Base-by-base conservation (phyloP, 64 coral and sea anemone species). In the Anthopleura sola region DNA sequence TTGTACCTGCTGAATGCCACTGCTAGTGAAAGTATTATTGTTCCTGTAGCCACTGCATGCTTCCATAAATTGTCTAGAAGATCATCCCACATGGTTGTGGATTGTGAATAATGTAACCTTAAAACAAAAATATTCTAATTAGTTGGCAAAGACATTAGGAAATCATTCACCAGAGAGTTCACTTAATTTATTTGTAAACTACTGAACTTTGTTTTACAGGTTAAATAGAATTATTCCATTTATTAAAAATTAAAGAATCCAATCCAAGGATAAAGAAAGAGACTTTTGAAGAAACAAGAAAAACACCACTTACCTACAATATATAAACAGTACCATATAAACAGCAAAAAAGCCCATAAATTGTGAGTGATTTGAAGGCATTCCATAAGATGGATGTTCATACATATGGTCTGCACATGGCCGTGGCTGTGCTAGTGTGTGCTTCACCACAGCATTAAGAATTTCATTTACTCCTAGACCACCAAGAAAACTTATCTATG, bases 21-120 rank as follows among this genome's bases (percentile, higher is more conserved):
- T 44, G 87, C 69, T 75, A 90, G 48, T 34, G 97, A 78, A 38
- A 84, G 38, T 37, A 90, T 49, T 46, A 95, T 36, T 23, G 93
- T 86, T 39, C 93, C 97, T 29, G 92, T 32, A 68, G 93, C 90
- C 64, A 94, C 79, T 23, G 80, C 78, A 90, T 99, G 92, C 85
- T 92, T 94, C 97, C 97, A 99, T 68, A 99, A 47, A 82, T 99
- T 99, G 39, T 99, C 97, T 88, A 99, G 88, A 78, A 99, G 78
- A 78, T 99, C 93, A 88, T 94, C 93, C 90, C 92, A 99, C 49
- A 92, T 86, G 23, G 97, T 95, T 19, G 97, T 96, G 84, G 94
- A 89, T 76, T 96, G 94, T 58, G 90, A 85, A 92, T 92, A 96
- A 79, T 96, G 94, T 28, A 96, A 82, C 50, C 90, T 92, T 77